Evolutionary conservation across 2,113 vertebrate species (phyloP), one percentile per base, ranked within the genome.

Genomic region (Grantiella picta): DNA sequence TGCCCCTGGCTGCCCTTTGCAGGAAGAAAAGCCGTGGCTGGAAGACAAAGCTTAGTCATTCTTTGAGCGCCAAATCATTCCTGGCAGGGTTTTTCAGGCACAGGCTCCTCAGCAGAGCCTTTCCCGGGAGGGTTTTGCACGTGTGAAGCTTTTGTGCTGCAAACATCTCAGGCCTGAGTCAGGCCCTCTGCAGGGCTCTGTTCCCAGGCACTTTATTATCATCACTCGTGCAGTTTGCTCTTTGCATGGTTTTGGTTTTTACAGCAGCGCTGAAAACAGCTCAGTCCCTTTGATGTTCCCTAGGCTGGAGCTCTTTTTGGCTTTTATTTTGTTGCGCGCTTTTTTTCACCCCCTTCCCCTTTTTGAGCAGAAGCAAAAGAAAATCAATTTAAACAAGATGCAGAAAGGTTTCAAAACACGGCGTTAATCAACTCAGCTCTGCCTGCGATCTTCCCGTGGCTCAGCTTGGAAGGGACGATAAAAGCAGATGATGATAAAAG

Each of bases 351-450:
- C 8, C 15, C 47, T 61, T 80, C 61, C 47, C 6, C 33, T 77
- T 70, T 95, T 16, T 40, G 76, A 86, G 80, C 27, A 57, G 82
- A 73, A 80, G 92, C 29, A 72, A 59, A 83, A 91, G 65, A 47
- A 96, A 95, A 94, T 90, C 76, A 56, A 81, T 80, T 94, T 57
- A 61, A 90, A 75, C 68, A 38, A 66, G 68, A 71, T 24, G 42
- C 78, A 90, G 90, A 10, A 60, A 71, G 63, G 68, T 88, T 92
- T 84, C 68, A 47, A 64, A 82, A 14, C 59, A 4, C 8, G 3
- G 65, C 9, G 22, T 79, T 82, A 72, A 90, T 82, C 71, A 61
- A 64, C 40, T 21, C 91, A 80, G 45, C 57, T 36, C 65, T 85
- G 81, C 56, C 35, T 33, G 40, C 18, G 0, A 35, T 52, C 7